phyloP scores from a whole-genome alignment of 2,888 invertebrate species.

The Dusona sp. region DNA sequence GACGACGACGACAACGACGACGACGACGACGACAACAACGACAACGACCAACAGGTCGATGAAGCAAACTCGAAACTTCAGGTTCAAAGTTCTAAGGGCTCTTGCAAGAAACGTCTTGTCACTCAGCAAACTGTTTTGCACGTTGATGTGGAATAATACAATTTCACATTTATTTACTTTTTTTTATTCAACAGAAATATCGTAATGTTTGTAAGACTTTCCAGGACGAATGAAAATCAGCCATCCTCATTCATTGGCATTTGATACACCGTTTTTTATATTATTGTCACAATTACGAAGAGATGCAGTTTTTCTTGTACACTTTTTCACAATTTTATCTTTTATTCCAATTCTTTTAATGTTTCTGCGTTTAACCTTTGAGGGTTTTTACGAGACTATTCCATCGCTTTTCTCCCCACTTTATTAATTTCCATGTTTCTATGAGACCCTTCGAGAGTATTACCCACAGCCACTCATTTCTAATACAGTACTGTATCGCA shows the following conservation, averaged over 20 bases:
- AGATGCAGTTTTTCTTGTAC: background rate
- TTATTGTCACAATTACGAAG: background rate
- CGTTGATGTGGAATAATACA: slow-evolving; percentile 62
- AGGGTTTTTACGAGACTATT: background rate
- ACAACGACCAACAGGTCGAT: background rate
- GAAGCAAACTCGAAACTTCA: slow-evolving; percentile 28
- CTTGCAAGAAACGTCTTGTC: slow-evolving; percentile 63
- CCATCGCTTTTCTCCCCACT: background rate
- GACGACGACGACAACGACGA: too few species aligned
- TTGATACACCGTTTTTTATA: slow-evolving; percentile 2
- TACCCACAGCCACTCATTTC: background rate
- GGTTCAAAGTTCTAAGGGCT: slow-evolving; percentile 52
- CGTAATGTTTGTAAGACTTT: background rate
- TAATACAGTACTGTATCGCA: background rate
- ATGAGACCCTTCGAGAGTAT: background rate
- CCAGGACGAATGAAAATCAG: background rate
- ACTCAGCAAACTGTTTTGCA: slow-evolving; percentile 66
- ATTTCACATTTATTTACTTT: background rate
- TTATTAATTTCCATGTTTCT: background rate
- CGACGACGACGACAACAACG: too few species aligned
- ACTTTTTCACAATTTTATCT: background rate
- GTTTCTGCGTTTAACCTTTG: background rate
- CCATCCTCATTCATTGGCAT: background rate
- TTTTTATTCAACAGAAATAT: background rate
- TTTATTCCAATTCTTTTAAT: too few species aligned